phyloP scores from a whole-genome alignment of 2,113 vertebrate species.

The Chionis minor region DNA sequence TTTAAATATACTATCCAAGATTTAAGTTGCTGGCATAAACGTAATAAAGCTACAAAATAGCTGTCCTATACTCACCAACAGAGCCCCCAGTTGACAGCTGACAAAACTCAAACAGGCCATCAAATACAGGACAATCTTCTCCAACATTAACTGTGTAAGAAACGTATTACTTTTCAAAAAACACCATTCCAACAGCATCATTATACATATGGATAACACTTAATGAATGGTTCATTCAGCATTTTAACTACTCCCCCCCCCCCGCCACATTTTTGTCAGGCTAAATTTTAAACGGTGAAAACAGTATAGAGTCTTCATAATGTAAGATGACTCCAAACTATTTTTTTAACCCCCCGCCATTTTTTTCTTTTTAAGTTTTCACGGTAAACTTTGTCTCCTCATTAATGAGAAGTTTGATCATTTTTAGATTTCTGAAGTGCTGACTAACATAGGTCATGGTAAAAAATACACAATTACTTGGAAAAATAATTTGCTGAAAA shows the following conservation, averaged over 20 bases:
- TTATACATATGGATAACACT: neutral
- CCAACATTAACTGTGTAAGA: constrained; percentile 82
- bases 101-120: constrained; percentile 86
- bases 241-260: neutral
- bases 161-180: neutral
- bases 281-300: neutral
- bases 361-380: neutral
- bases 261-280: neutral
- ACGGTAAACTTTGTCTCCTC: neutral
- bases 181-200: neutral
- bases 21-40: neutral
- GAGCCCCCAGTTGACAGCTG: constrained; percentile 85
- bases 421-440: neutral
- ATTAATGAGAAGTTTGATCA: rapidly evolving
- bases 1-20: neutral
- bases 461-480: neutral
- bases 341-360: neutral
- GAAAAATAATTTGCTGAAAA: neutral
- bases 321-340: neutral
- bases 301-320: neutral
- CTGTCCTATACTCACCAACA: constrained; percentile 74
- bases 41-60: neutral
- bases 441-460: neutral
- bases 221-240: neutral
- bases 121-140: constrained; percentile 86